phyloP scores from a whole-genome alignment of 2,113 vertebrate species.

The Arenaria interpres region DNA sequence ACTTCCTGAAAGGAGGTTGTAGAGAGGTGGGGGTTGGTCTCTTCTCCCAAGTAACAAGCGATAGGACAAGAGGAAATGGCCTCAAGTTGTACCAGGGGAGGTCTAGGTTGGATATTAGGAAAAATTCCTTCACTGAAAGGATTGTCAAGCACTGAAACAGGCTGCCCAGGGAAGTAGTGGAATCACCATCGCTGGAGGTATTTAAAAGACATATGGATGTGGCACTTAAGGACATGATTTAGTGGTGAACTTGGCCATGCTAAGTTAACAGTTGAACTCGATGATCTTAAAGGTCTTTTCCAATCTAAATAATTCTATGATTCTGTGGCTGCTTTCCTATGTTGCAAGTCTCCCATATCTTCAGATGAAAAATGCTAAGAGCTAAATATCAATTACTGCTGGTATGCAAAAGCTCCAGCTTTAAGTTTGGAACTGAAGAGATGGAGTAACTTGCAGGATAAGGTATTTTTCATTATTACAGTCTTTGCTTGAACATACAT shows the following conservation, averaged over 20 bases:
- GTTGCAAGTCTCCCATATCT: neutral
- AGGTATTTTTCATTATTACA: neutral
- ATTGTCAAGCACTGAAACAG: neutral
- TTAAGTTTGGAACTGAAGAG: neutral
- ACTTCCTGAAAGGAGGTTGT: neutral
- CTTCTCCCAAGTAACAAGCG: neutral
- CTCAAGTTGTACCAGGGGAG: neutral
- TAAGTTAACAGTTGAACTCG: neutral
- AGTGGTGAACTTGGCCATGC: neutral
- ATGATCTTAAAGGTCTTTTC: neutral
- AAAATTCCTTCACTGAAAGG: neutral
- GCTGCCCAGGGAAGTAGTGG: neutral
- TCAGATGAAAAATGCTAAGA: neutral
- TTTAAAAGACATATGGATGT: neutral
- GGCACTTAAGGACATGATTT: neutral
- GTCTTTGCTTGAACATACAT: conserved; percentile 7
- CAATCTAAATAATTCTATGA: neutral
- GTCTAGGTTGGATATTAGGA: neutral
- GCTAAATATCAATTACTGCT: neutral
- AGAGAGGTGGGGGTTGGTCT: neutral
- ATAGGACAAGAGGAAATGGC: neutral
- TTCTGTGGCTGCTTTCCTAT: neutral
- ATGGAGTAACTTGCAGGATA: conserved; percentile 13
- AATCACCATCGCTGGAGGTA: neutral
- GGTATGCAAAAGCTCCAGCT: neutral